Conservation (phyloP, 1,140 invertebrate genomes). For the Chrysomallon squamiferum region DNA sequence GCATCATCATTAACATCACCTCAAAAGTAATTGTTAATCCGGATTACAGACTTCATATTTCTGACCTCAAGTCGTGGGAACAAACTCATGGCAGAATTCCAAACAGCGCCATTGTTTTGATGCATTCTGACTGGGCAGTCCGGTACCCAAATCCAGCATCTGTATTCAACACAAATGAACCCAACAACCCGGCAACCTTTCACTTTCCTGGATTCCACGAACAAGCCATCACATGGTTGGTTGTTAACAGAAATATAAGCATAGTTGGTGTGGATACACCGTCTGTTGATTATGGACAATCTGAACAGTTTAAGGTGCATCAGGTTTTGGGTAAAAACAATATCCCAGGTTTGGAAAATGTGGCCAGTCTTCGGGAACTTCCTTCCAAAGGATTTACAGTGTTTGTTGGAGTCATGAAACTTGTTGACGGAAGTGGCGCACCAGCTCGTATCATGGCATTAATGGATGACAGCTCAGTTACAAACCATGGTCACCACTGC, state of each 20-base stretch:
- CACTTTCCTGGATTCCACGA: conserved; percentile 44
- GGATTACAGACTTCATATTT: conserved; percentile 20
- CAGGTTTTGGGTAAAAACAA: conserved; percentile 24
- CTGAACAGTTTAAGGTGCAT: conserved; percentile 38
- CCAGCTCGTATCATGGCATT: conserved; percentile 35
- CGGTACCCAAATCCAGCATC: conserved; percentile 31
- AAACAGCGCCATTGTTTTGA: conserved; percentile 35
- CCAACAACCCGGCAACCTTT: conserved; percentile 22
- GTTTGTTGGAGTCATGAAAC: conserved; percentile 29
- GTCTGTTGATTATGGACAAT: conserved; percentile 41
- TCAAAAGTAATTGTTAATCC: conserved; percentile 23
- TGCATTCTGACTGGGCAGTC: conserved; percentile 44
- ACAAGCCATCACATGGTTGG: conserved; percentile 35
- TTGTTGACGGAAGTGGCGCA: conserved; percentile 36
- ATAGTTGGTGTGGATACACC: conserved; percentile 40
- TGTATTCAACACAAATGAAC: conserved; percentile 23
- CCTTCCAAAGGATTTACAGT: conserved; percentile 33
- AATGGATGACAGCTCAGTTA: too few species aligned
- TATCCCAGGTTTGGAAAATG: conserved; percentile 35
- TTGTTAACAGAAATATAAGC: conserved; percentile 27
- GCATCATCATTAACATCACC: conserved; percentile 24
- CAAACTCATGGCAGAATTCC: conserved; percentile 33
- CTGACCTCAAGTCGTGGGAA: conserved; percentile 39
- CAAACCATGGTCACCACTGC: too few species aligned
- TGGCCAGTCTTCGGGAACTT: conserved; percentile 29